Evolutionary conservation across 2,797 vertebrate species (phyloP).

Genomic region (Rhinoraja longicauda): DNA sequence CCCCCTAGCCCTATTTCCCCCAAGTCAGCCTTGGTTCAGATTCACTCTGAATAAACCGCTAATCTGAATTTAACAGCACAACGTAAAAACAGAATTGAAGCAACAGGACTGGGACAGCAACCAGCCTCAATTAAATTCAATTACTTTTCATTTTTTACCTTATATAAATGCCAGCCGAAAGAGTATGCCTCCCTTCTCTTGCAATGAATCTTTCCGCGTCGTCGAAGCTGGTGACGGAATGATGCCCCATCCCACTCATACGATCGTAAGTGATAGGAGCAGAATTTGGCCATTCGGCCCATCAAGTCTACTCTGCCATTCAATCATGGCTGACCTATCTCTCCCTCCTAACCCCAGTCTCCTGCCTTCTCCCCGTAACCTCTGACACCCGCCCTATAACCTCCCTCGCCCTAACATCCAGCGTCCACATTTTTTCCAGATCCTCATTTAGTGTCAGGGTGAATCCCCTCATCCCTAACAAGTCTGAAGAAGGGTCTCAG

Average conservation of each 20-base stretch:
- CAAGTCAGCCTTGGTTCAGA: background rate
- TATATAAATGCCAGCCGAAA: background rate
- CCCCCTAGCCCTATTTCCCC: conserved; percentile 36
- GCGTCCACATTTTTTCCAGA: no score
- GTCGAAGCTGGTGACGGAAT: background rate
- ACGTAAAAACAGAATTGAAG: background rate
- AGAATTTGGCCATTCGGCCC: no score
- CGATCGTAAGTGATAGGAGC: no score
- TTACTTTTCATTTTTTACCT: background rate
- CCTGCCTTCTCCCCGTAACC: no score
- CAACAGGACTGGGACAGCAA: background rate
- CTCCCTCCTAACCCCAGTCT: no score
- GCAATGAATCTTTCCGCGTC: no score
- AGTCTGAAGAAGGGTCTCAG: no score
- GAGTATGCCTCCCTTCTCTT: background rate
- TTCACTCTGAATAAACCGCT: conserved; percentile 20
- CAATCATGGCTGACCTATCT: no score
- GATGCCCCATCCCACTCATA: background rate
- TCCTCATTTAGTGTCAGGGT: background rate
- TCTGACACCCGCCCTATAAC: no score
- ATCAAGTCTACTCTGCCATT: no score
- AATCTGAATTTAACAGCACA: conserved; percentile 24
- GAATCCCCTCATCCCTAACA: background rate
- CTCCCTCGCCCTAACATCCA: no score
- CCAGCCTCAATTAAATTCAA: conserved; percentile 23